Percentiles rank a stretch among this genome's conserved stretches.
Conservation (phyloP, 2,888 invertebrate species). For the Lagria hirta region DNA sequence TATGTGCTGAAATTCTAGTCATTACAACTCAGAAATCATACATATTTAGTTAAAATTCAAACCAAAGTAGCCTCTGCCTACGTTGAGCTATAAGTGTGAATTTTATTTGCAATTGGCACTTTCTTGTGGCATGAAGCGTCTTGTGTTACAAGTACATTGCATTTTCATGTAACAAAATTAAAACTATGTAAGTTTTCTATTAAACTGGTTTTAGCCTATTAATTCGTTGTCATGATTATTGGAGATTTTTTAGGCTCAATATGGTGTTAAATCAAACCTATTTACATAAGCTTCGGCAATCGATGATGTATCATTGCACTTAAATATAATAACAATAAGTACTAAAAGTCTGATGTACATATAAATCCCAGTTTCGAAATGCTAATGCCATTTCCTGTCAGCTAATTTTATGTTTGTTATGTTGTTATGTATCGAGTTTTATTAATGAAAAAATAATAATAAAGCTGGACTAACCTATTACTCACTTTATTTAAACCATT, state of each 20-base stretch:
- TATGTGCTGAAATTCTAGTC: conserved; percentile 66
- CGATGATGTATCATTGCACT: conserved; percentile 27
- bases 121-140: conserved; percentile 29
- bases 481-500: too few species aligned
- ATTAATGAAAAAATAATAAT: conserved; percentile 25
- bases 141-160: conserved; percentile 28
- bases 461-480: conserved; percentile 25
- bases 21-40: conserved; percentile 34
- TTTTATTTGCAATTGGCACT: conserved; percentile 35
- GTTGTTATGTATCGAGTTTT: conserved; percentile 24
- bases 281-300: conserved; percentile 22
- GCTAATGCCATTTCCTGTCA: conserved; percentile 23
- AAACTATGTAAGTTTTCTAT: conserved; percentile 23
- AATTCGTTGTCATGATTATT: conserved; percentile 19
- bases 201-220: conserved; percentile 24
- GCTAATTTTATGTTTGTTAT: conserved; percentile 23
- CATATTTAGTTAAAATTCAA: conserved; percentile 33
- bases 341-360: conserved; percentile 27
- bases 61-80: conserved; percentile 48
- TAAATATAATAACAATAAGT: conserved; percentile 21
- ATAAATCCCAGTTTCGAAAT: conserved; percentile 21
- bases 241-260: conserved; percentile 23
- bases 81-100: conserved; percentile 50
- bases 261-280: conserved; percentile 22
- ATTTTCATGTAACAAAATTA: conserved; percentile 25